Percentiles rank a stretch among this genome's conserved stretches.
These are phyloP conservation scores for Leucophenga maculata DNA, from an alignment of 2,888 invertebrate genomes.

Conservation along the genomic window DNA sequence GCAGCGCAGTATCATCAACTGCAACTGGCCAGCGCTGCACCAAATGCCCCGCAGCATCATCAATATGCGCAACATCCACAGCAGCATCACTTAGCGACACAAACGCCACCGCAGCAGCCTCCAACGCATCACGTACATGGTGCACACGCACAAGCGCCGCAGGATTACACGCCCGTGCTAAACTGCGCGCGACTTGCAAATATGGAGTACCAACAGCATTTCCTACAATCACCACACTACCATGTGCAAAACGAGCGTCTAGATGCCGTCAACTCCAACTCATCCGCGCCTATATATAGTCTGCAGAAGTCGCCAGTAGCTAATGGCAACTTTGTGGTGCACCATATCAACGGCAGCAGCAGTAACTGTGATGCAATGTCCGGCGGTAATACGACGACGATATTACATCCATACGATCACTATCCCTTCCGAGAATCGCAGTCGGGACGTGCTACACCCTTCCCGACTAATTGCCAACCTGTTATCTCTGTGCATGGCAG, in stretches of 20 bases:
- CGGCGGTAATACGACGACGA: slow-evolving; percentile 36
- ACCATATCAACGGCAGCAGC: slow-evolving; percentile 36
- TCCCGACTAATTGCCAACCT: slow-evolving; percentile 72
- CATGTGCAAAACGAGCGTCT: slow-evolving; percentile 60
- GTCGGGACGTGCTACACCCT: slow-evolving; percentile 81
- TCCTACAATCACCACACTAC: slow-evolving; percentile 46
- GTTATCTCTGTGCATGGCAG: slow-evolving; percentile 40
- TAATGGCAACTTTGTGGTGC: slow-evolving; percentile 35
- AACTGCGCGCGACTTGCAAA: slow-evolving; percentile 67
- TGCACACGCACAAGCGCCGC: slow-evolving; percentile 49
- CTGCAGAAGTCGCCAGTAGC: slow-evolving; percentile 42
- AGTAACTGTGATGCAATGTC: slow-evolving; percentile 58
- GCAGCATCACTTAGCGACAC: slow-evolving; percentile 43
- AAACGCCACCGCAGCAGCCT: slow-evolving; percentile 41
- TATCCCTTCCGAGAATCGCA: slow-evolving; percentile 71
- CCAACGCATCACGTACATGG: slow-evolving; percentile 49
- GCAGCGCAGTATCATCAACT: slow-evolving; percentile 62
- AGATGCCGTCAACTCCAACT: slow-evolving; percentile 45
- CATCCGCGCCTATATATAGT: slow-evolving; percentile 28
- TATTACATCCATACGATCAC: slow-evolving; percentile 71
- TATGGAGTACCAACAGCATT: slow-evolving; percentile 65
- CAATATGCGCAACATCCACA: slow-evolving; percentile 51
- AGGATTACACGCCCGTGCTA: slow-evolving; percentile 67
- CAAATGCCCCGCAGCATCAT: slow-evolving; percentile 56
- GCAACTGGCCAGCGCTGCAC: slow-evolving; percentile 40